Evolutionary conservation across 2,888 invertebrate species (phyloP), one percentile per base, ranked within the genome.

Genomic region (Malthinus seriepunctatus): DNA sequence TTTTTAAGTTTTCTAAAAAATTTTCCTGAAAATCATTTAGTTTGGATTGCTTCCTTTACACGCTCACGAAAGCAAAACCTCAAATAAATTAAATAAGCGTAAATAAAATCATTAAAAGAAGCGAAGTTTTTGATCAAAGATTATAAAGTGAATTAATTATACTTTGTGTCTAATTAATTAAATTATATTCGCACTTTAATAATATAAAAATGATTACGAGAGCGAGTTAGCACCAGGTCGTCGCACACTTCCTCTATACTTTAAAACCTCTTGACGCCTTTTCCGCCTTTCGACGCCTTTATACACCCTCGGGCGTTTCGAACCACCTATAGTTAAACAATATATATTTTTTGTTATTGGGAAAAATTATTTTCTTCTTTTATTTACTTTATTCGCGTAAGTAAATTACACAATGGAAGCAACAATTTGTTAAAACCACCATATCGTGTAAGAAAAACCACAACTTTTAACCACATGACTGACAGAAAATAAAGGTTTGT

Each of bases 231-330:
- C 48, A 51, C 57, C 57, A 57, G 51, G 57, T 51, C 57, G 51
- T 6, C 32, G 39, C 51, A 51, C 51, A 51, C 50, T 59, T 54
- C 54, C 50, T 35, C 54, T 46, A 14, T 44, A 50, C 50, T 53
- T 55, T 64, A 71, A n/a, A 73, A 73, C 73, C 73, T 72, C 65
- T 65, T 66, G 65, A 71, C 74, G 72, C 74, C 74, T 69, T 68
- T 63, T 68, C 73, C 71, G 74, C 74, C 75, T 71, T 67, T 68
- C 68, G 73, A 73, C 71, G 72, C 72, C 68, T 68, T 65, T 57
- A 62, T 66, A 69, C 73, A 69, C 74, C 75, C 66, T 70, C 71
- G 64, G 75, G 74, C 73, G 38, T 71, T 68, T 62, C 67, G 69
- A 66, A 69, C 73, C 66, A 65, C 72, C 72, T 65, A 49, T 44